phyloP scores from a whole-genome alignment of 53 echinoderm and acorn worm species.

The Luidia sarsii region DNA sequence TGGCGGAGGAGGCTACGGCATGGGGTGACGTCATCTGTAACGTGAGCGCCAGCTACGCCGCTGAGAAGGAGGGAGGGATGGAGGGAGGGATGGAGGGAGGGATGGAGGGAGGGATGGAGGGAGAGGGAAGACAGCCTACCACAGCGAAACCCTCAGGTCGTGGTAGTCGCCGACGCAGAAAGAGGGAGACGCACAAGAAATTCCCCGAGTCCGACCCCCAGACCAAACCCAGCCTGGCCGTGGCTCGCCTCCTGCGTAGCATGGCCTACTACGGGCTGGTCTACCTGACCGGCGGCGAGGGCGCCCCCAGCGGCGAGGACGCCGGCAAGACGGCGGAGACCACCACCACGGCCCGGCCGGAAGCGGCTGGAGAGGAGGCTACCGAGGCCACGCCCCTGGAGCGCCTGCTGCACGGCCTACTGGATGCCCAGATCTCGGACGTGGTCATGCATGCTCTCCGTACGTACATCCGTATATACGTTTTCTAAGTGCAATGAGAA shows the following conservation, averaged over 20 bases:
- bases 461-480: background rate
- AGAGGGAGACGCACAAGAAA: background rate
- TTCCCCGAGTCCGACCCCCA: background rate
- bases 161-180: too few species aligned
- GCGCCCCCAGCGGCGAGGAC: too few species aligned
- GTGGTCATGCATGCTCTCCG: background rate
- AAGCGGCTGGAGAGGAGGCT: too few species aligned
- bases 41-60: background rate
- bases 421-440: background rate
- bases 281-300: too few species aligned
- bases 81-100: too few species aligned
- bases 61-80: too few species aligned
- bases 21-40: background rate
- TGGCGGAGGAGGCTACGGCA: background rate
- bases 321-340: too few species aligned
- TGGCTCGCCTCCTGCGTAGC: background rate
- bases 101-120: too few species aligned
- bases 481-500: too few species aligned
- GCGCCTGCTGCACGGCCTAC: background rate
- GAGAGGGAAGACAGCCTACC: background rate
- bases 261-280: constrained; percentile 10
- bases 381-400: background rate
- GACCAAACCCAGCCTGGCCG: too few species aligned
- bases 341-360: too few species aligned
- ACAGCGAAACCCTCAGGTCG: background rate